Evolutionary conservation across 1,140 invertebrate genomes (phyloP), one percentile per base, ranked within the genome.

Genomic region (Orius insidiosus): DNA sequence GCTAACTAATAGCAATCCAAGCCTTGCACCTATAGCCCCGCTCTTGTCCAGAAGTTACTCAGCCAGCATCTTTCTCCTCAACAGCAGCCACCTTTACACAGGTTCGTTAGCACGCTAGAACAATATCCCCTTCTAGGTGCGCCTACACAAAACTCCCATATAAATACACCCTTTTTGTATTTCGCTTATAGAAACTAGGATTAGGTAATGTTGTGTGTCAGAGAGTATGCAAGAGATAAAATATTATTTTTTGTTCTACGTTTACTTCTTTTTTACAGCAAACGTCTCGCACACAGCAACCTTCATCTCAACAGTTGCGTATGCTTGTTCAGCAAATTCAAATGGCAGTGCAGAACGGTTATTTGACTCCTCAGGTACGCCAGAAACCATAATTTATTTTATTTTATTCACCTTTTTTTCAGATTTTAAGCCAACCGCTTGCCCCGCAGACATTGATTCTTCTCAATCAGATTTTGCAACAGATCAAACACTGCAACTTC

Each of bases 311-410:
- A 43, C 86, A 90, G 59, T 68, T 92, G 34, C 71, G 85, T 30
- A 82, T 88, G 74, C 68, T 92, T n/a, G 85, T 90, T 16, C 85
- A 93, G 57, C 88, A 95, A 63, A 94, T 94, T 47, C 88, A 92
- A 61, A 78, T 90, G 70, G 88, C 88, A 31, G 87, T 93, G 2
- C 83, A 88, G 52, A 84, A 85, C 47, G 88, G 87, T 13, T 86
- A 87, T 60, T 69, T 89, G 47, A 86, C 84, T 63, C 81, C 85
- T 59, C 74, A 76, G 58, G 65, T 68, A 51, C 4, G 16, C 15
- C 30, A n/a, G n/a, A n/a, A n/a, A n/a, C n/a, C n/a, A n/a, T n/a
- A n/a, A n/a, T n/a, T n/a, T n/a, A n/a, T n/a, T n/a, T n/a, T n/a
- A n/a, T n/a, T 48, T 51, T 37, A 39, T 45, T 15, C 49, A 44